Percentiles rank a stretch among this genome's conserved stretches.
Conservation (phyloP, 2,888 invertebrate genomes). For the Metacarcinus magister region DNA sequence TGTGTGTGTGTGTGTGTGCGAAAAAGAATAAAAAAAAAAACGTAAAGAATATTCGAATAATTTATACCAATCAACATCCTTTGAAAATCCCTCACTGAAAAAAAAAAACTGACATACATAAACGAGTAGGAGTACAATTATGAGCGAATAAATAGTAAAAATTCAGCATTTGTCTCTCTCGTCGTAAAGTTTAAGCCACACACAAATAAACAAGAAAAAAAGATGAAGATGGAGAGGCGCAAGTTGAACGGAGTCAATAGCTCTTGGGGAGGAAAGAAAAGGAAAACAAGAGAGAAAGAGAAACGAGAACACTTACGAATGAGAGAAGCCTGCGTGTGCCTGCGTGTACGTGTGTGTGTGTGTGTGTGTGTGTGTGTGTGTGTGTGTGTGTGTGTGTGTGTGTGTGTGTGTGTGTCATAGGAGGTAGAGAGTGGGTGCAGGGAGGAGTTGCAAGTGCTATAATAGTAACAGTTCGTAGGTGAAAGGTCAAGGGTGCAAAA, state of each 20-base stretch:
- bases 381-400: too few species aligned
- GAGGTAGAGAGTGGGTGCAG: too few species aligned
- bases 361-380: neutral
- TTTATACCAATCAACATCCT: neutral
- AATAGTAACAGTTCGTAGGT: neutral
- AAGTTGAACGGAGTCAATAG: conserved; percentile 12
- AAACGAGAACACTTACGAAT: neutral
- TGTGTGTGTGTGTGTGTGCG: neutral
- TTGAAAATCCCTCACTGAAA: neutral
- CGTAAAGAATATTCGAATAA: neutral
- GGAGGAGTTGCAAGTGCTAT: too few species aligned
- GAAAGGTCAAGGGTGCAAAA: neutral
- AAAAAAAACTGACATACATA: too few species aligned
- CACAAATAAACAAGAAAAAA: neutral
- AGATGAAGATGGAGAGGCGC: conserved; percentile 11
- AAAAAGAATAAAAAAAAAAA: neutral
- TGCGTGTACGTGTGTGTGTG: neutral
- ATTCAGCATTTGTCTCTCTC: neutral
- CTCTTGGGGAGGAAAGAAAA: neutral
- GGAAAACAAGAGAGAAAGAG: neutral
- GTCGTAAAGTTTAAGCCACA: neutral
- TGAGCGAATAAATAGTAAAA: too few species aligned
- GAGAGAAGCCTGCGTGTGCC: neutral
- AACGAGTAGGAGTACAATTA: too few species aligned
- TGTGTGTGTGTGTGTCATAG: too few species aligned